Evolutionary conservation across 2,888 invertebrate species (phyloP), one percentile per base, ranked within the genome.

Genomic region (Sarcophaga variegata): DNA sequence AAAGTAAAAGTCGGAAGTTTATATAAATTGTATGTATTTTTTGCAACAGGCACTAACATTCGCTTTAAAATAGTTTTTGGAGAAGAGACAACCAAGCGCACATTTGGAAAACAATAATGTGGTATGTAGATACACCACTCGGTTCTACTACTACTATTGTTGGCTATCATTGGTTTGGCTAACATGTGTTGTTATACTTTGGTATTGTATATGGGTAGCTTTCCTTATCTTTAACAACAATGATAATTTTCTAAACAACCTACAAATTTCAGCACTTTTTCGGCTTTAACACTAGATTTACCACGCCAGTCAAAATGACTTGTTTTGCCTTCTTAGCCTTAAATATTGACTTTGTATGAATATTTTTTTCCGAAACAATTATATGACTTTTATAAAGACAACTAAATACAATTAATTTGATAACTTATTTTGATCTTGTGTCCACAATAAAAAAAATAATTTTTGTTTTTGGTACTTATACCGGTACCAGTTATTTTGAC

Each of bases 221-320:
- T 45, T 77, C 49, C 71, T 69, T 77, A 27, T 66, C 66, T 83
- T 81, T 81, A 78, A 87, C 84, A 87, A 84, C 79, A 84, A 81
- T 84, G 87, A 87, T 81, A 84, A 87, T 87, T 84, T 84, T 72
- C 67, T 84, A 84, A 87, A 87, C 81, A 87, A 75, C 87, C 87
- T 75, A 83, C 79, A 77, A 84, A 80, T 88, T 88, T 88, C 84
- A 86, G 88, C 86, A 88, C 80, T 79, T 80, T 88, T 86, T 86
- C 88, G 86, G 82, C 79, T 81, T 85, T 78, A 81, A 83, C n/a
- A n/a, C n/a, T n/a, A n/a, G n/a, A n/a, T n/a, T n/a, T n/a, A n/a
- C n/a, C n/a, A n/a, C n/a, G n/a, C n/a, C n/a, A n/a, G n/a, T n/a
- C n/a, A n/a, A n/a, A n/a, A n/a, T n/a, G n/a, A n/a, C n/a, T n/a